Percentiles rank a stretch among this genome's conserved stretches.
These are phyloP conservation scores for Mustela erminea DNA, from an alignment of 2,797 vertebrate genomes.

Conservation along the genomic window DNA sequence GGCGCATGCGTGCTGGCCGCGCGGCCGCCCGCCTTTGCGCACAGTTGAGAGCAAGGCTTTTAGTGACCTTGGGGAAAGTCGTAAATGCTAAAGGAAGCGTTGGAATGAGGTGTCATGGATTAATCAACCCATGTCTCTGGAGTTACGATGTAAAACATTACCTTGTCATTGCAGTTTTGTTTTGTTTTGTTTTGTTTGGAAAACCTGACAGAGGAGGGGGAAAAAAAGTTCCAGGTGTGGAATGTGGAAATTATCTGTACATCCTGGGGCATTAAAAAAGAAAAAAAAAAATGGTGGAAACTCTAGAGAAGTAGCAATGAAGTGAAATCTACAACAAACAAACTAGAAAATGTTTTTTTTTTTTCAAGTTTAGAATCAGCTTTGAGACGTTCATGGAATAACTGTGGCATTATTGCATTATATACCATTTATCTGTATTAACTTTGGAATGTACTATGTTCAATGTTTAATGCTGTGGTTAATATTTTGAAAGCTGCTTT, in stretches of 20 bases:
- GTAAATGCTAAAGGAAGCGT: slow-evolving; percentile 44
- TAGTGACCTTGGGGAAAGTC: background rate
- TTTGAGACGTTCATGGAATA: slow-evolving; percentile 83
- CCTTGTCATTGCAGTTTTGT: slow-evolving; percentile 71
- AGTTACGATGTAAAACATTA: slow-evolving; percentile 74
- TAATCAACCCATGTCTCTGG: slow-evolving; percentile 58
- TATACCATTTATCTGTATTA: slow-evolving; percentile 88
- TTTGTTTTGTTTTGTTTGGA: slow-evolving; percentile 39
- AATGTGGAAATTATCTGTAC: slow-evolving; percentile 75
- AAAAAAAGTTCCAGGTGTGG: slow-evolving; percentile 77
- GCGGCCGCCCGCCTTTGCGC: background rate
- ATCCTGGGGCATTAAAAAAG: slow-evolving; percentile 71
- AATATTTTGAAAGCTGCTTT: slow-evolving; percentile 91
- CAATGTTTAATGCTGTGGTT: slow-evolving; percentile 89
- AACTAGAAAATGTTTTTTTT: slow-evolving; percentile 34
- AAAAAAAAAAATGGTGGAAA: background rate
- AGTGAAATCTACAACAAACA: slow-evolving; percentile 41
- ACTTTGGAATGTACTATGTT: slow-evolving; percentile 89
- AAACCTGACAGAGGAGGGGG: background rate
- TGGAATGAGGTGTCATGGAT: slow-evolving; percentile 54
- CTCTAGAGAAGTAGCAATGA: slow-evolving; percentile 47
- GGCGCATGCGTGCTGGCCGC: background rate
- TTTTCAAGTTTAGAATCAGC: slow-evolving; percentile 70
- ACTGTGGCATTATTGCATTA: slow-evolving; percentile 88
- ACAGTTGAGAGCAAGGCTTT: slow-evolving; percentile 61